Base-by-base conservation (phyloP, 2,797 vertebrate genomes). In the Lutjanus campechanus region DNA sequence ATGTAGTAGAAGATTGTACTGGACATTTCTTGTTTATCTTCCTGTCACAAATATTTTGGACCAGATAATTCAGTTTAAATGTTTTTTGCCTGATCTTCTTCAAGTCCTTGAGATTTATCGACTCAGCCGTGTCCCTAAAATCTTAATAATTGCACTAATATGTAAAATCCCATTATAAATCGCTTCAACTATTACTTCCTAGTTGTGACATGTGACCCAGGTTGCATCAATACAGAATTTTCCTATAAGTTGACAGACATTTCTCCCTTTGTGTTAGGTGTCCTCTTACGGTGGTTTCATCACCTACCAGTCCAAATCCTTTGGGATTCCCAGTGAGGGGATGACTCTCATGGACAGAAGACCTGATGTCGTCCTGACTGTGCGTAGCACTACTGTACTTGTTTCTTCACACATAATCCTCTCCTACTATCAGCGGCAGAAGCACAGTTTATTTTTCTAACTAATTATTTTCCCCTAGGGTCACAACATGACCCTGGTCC, bases 231-330 rank as follows among this genome's bases (percentile, higher is more conserved):
- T 51, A 3, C 1, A 16, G 17, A 43, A 2, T 36, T 69, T 50
- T 58, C 2, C 22, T 50, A 58, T 8, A n/a, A 56, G 22, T 5
- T 77, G 61, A 86, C 8, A n/a, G 15, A 60, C 25, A 10, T 77
- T 54, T 56, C 11, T 6, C 3, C 13, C 3, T 65, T 50, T 60
- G 47, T 86, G 93, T 36, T 65, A 99, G 98, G 95, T 99, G 88
- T 97, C 96, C 20, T 98, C 97, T 0, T 99, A 99, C 0, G 97
- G 97, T 11, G 97, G 97, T 56, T 97, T 93, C 90, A 94, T 99
- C 59, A 98, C 96, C 47, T 99, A 97, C 84, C 97, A 98, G 88
- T 90, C 95, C 76, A 99, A 99, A 92, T 97, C 98, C 9, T 98
- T 98, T 69, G 98, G 98, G 22, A 95, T 99, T 71, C 97, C 97